These are phyloP conservation scores for Corella eumyota DNA, from an alignment of 23 tunicate species.

Conservation along the genomic window DNA sequence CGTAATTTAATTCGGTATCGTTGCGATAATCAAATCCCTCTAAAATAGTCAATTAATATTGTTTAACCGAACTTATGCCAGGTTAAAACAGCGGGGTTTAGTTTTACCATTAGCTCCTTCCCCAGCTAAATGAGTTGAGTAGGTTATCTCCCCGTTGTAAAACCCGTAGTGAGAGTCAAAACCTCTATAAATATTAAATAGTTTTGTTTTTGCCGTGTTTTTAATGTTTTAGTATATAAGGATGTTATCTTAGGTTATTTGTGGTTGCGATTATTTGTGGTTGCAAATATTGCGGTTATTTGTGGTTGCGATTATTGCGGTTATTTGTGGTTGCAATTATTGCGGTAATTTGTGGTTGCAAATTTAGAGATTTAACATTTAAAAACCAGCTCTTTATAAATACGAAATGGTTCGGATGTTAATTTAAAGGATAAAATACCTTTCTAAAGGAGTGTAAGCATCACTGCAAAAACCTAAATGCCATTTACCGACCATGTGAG, in stretches of 20 bases:
- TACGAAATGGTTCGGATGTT: too few relatives aligned
- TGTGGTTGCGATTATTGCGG: too few relatives aligned
- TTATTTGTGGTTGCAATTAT: too few relatives aligned
- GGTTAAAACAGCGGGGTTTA: too few relatives aligned
- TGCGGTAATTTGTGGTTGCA: too few relatives aligned
- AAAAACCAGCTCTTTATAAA: too few relatives aligned
- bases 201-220: too few relatives aligned
- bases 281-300: too few relatives aligned
- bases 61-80: not conserved
- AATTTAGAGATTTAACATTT: too few relatives aligned
- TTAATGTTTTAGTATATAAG: too few relatives aligned
- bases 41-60: not conserved
- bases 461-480: conserved; percentile 15
- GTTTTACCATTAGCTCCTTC: not conserved
- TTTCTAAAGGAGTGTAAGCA: conserved; percentile 1
- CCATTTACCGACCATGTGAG: conserved; percentile 16
- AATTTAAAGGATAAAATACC: not conserved
- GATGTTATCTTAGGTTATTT: too few relatives aligned
- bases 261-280: too few relatives aligned
- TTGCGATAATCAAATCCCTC: conserved; percentile 27
- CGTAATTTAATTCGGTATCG: conserved; percentile 7
- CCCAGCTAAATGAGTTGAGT: not conserved
- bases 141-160: conserved; percentile 19
- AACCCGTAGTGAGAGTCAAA: conserved; percentile 32
- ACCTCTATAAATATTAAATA: conserved; percentile 10